Base-by-base conservation (phyloP, 1,140 invertebrate genomes). In the Drosophila prosaltans region DNA sequence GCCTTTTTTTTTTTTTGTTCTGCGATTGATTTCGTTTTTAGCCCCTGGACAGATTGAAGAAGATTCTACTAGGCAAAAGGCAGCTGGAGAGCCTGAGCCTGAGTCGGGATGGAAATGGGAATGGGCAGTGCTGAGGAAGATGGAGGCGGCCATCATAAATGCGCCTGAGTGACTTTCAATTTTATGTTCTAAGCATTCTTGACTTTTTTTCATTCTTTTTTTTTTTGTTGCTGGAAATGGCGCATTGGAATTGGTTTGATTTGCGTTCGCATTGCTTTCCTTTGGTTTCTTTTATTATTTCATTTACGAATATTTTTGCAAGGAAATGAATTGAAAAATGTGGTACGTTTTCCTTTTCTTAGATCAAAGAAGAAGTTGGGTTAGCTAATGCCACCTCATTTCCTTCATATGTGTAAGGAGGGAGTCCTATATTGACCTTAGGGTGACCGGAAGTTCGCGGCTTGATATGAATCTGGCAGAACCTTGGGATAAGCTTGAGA, bases 1-100 rank as follows among this genome's bases (percentile, higher is more conserved):
- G 2, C 4, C 28, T 36, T 36, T 0, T 36, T 36, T 6, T 36
- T 26, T 9, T n/a, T 26, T 16, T 48, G 45, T 48, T 48, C 45
- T 21, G 51, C 57, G 60, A 73, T 79, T 85, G 81, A 81, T 69
- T 78, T 85, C 62, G 58, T 9, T 61, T 80, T 71, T 76, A 30
- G 70, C 70, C 78, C 39, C 71, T 74, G 72, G 70, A 55, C 71
- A 72, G 68, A 72, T 78, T 77, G 78, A 69, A 66, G 7, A 69
- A 21, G 21, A 40, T 28, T 68, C 16, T 51, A 26, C 45, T 51
- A 51, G 45, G 45, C 45, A 26, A 51, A 51, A 51, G 45, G 45
- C 45, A 51, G 45, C 21, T 51, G 21, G 21, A 51, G 24, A 26
- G 24, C 9, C 21, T 26, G 45, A 48, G 28, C 28, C 32, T 6